Conservation (phyloP, 2,797 vertebrate species). For the Graptemys geographica region DNA sequence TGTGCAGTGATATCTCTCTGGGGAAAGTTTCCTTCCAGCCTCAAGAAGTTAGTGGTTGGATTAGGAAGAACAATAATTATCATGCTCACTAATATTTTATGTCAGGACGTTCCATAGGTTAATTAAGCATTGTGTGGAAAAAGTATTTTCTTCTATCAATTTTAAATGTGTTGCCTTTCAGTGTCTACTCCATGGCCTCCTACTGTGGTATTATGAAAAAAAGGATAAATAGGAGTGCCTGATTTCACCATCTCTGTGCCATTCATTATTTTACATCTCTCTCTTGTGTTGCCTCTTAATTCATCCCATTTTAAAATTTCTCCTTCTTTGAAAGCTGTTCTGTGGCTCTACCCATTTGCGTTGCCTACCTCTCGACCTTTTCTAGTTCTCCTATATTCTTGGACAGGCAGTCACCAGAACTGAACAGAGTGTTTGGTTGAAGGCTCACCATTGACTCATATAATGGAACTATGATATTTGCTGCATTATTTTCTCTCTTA, state of each 20-base stretch:
- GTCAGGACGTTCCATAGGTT: too few relatives aligned
- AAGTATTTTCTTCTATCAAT: neutral
- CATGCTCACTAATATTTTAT: too few relatives aligned
- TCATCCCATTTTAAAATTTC: neutral
- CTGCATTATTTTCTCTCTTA: too few relatives aligned
- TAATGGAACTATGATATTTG: too few relatives aligned
- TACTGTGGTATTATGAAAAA: accelerated
- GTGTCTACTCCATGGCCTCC: neutral
- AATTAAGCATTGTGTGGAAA: neutral
- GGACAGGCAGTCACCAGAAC: neutral
- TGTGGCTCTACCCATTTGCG: neutral
- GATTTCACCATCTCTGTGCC: neutral
- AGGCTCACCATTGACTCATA: neutral
- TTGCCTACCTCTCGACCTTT: neutral
- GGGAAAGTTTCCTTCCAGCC: neutral
- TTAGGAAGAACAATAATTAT: neutral
- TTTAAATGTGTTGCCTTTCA: slow-evolving; percentile 4
- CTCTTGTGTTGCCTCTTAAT: neutral
- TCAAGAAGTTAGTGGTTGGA: accelerated
- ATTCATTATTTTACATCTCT: neutral
- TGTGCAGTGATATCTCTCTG: neutral
- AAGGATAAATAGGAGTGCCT: neutral
- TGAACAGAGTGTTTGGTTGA: neutral
- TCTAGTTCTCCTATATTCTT: neutral
- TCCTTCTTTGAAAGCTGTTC: neutral